Percentiles rank a stretch among this genome's conserved stretches.
Conservation (phyloP, 2,888 invertebrate genomes). For the Ashinkailepas kermadecensis region DNA sequence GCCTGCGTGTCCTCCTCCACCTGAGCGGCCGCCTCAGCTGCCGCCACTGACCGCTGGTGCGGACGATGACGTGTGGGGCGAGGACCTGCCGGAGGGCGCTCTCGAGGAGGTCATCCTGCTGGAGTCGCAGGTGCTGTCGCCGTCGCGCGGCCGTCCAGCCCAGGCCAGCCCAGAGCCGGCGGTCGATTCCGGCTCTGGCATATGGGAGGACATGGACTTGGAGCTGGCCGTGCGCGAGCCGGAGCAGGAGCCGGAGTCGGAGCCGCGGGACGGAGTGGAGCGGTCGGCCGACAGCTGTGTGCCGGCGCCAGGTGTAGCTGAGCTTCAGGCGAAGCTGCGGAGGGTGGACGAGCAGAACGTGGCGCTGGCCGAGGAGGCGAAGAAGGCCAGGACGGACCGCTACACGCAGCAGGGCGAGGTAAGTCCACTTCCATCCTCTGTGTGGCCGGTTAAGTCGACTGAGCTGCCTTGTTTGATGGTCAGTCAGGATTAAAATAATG, state of each 20-base stretch:
- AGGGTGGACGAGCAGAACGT: neutral
- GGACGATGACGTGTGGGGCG: constrained; percentile 16
- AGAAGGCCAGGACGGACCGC: neutral
- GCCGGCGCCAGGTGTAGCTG: neutral
- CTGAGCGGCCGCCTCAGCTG: neutral
- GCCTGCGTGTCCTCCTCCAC: neutral
- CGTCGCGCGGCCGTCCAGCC: too few species aligned
- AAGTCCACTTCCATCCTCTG: neutral
- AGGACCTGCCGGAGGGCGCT: neutral
- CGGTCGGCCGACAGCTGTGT: too few species aligned
- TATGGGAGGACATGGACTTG: neutral
- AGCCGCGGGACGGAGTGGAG: too few species aligned
- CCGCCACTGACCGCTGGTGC: neutral
- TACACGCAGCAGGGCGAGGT: constrained; percentile 3
- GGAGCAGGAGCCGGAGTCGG: too few species aligned
- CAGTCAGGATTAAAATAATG: too few species aligned
- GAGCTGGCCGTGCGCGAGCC: neutral
- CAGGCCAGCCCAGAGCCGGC: neutral
- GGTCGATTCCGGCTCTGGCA: neutral
- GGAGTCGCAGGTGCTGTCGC: neutral
- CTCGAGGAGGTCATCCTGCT: constrained; percentile 22
- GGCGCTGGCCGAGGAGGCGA: neutral
- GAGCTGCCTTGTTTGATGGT: too few species aligned
- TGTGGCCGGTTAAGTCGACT: too few species aligned
- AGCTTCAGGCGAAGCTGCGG: neutral